Percentiles rank a stretch among this genome's conserved stretches.
phyloP scores from a whole-genome alignment of 2,113 vertebrate species.

The Forbesichthys agassizii region DNA sequence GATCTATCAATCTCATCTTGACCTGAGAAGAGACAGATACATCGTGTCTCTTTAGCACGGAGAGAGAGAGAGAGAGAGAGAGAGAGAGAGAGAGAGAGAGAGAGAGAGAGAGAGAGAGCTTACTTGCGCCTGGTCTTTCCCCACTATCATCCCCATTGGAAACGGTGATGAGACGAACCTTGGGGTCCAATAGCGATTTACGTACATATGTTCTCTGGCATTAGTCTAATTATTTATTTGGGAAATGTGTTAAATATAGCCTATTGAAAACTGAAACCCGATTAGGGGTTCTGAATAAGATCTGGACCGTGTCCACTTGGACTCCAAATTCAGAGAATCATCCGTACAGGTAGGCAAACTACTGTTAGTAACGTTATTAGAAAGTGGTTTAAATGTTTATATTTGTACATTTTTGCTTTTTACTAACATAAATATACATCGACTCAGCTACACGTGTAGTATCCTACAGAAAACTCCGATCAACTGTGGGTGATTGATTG shows the following conservation, averaged over 20 bases:
- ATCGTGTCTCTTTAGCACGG: conserved; percentile 18
- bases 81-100: conserved; percentile 5
- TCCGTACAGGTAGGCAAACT: neutral
- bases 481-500: too few species aligned
- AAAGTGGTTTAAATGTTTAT: too few species aligned
- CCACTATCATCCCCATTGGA: neutral
- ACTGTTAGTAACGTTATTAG: neutral
- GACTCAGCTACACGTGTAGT: too few species aligned
- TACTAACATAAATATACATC: too few species aligned
- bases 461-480: too few species aligned
- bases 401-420: too few species aligned
- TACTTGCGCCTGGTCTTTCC: neutral
- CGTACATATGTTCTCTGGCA: too few species aligned
- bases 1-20: too few species aligned
- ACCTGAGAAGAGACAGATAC: neutral
- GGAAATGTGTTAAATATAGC: too few species aligned
- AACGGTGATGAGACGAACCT: too few species aligned
- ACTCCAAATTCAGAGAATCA: neutral
- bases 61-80: neutral
- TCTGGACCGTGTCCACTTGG: neutral
- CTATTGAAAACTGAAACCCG: neutral
- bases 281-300: neutral
- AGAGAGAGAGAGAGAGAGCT: neutral
- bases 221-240: too few species aligned
- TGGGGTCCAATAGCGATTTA: too few species aligned